Percentiles rank a stretch among this genome's conserved stretches.
Evolutionary conservation across 2,888 invertebrate species (phyloP).

Genomic region (Oscheius sp.): DNA sequence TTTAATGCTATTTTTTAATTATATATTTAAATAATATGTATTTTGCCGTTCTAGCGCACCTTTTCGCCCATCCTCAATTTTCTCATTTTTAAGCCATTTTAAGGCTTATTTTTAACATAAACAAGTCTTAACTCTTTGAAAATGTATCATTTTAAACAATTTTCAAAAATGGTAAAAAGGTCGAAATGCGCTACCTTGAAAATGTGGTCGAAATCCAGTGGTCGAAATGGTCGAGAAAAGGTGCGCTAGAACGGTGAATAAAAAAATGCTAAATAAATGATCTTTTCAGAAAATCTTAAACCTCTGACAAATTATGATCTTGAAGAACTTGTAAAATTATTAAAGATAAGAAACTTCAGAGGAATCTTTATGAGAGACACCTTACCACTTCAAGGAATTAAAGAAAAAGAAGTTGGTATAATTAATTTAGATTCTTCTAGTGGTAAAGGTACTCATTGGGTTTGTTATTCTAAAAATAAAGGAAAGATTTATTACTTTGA

Average conservation of each 20-base stretch:
- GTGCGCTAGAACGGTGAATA: not conserved
- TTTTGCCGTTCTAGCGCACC: no score
- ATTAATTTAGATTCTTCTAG: conserved; percentile 20
- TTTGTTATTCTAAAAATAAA: conserved; percentile 9
- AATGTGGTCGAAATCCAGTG: not conserved
- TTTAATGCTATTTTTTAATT: no score
- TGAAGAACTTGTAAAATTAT: conserved; percentile 5
- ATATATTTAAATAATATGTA: no score
- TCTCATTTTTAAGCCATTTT: not conserved
- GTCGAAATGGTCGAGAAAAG: not conserved
- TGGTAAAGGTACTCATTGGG: conserved; percentile 23
- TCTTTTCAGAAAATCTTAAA: not conserved
- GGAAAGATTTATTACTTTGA: conserved; percentile 11
- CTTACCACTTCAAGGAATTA: conserved; percentile 1
- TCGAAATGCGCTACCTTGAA: not conserved
- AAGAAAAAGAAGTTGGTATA: conserved; percentile 8
- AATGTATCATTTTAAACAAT: conserved; percentile 7
- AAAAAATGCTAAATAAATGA: conserved; percentile 9
- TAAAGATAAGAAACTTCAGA: conserved; percentile 20
- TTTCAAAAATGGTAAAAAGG: not conserved
- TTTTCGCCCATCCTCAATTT: no score
- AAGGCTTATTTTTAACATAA: not conserved
- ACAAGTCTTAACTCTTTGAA: not conserved
- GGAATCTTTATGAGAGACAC: conserved; percentile 17
- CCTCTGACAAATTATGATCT: conserved; percentile 26